A percentile compares a stretch with the other conserved stretches of the same genome.
Evolutionary conservation across 2,113 vertebrate species (phyloP).

Genomic region (Rafetus swinhoei): DNA sequence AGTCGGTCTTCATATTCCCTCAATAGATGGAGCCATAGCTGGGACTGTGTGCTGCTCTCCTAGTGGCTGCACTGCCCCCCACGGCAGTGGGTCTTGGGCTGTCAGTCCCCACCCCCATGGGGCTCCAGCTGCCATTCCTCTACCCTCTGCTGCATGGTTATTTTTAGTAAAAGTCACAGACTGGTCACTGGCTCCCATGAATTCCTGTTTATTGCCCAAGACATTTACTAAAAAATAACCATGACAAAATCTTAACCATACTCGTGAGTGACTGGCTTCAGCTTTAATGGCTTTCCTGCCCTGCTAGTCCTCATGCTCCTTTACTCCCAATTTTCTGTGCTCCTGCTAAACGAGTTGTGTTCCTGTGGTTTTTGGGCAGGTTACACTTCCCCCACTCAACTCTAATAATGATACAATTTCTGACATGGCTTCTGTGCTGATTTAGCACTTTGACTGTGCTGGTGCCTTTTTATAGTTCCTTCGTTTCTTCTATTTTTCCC

Average conservation of each 20-base stretch:
- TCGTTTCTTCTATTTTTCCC: not conserved
- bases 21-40: no score
- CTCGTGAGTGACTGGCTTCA: not conserved
- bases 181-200: no score
- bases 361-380: not conserved
- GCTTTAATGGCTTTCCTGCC: not conserved
- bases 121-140: no score
- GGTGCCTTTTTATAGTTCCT: constrained; percentile 1
- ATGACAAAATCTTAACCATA: not conserved
- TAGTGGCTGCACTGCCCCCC: no score
- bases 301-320: not conserved
- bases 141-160: no score
- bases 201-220: no score
- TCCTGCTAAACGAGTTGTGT: not conserved
- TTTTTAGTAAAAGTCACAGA: no score
- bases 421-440: constrained; percentile 1
- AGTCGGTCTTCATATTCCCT: no score
- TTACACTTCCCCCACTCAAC: not conserved
- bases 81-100: not conserved
- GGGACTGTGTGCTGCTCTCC: no score
- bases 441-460: not conserved
- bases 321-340: not conserved
- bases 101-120: no score
- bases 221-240: no score
- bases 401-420: not conserved